Evolutionary conservation across 1,140 invertebrate species (phyloP).

Genomic region (Camponotus vicinus): DNA sequence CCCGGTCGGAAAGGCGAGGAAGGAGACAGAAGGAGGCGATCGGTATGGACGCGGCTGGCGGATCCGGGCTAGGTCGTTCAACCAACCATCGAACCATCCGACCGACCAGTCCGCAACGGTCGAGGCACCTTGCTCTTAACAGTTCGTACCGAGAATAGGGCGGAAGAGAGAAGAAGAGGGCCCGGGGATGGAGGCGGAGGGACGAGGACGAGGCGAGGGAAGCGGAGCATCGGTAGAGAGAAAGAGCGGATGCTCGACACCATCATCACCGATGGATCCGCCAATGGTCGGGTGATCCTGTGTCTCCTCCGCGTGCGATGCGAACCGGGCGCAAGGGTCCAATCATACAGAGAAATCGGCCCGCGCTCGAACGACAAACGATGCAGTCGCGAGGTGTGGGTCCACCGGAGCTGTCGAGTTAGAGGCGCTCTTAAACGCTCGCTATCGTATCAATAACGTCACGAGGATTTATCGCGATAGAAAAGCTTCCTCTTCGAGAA

Average conservation of each 20-base stretch:
- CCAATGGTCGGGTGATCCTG: constrained; percentile 57
- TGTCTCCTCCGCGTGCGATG: constrained; percentile 52
- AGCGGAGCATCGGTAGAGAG: constrained; percentile 3
- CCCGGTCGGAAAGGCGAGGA: constrained; percentile 58
- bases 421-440: constrained; percentile 53
- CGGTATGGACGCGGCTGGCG: constrained; percentile 73
- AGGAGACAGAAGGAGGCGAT: constrained; percentile 74
- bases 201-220: constrained; percentile 20
- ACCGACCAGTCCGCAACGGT: constrained; percentile 69
- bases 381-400: constrained; percentile 20
- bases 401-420: constrained; percentile 34
- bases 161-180: constrained; percentile 16
- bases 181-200: not conserved
- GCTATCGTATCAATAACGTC: constrained; percentile 63
- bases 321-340: constrained; percentile 61
- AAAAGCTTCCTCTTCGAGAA: constrained; percentile 29
- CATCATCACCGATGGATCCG: constrained; percentile 45
- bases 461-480: constrained; percentile 52
- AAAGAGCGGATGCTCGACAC: constrained; percentile 48
- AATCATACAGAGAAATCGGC: constrained; percentile 72
- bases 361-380: not conserved
- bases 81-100: constrained; percentile 75
- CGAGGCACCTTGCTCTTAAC: constrained; percentile 75
- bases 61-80: constrained; percentile 79
- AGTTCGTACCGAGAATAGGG: constrained; percentile 61